Base-by-base conservation (phyloP, 2,888 invertebrate species). In the Sphecodes monilicornis region DNA sequence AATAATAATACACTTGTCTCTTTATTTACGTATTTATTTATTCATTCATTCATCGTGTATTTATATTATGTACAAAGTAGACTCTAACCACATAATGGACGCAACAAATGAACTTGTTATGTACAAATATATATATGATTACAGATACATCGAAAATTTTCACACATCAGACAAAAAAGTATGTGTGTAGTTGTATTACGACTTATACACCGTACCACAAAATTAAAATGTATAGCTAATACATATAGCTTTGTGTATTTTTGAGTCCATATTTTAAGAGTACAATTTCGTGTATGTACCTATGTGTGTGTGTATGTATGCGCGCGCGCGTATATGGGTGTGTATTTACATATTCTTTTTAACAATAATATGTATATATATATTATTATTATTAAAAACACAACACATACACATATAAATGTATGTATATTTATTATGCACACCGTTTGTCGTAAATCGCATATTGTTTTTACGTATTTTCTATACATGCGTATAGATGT, bases 31-130 rank as follows among this genome's bases (percentile, higher is more conserved):
- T 70, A 92, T 92, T 91, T 92, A 91, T 93, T 92, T 90, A 90
- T 92, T 90, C 91, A 83, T 84, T 81, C 57, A 83, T 87, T 85
- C 68, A 77, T 84, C 29, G 50, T 84, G 68, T 93, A 93, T 93
- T 91, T 93, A 93, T 93, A 93, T 91, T 93, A 93, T 93, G 91
- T 93, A 93, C 93, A 93, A 93, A 93, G 91, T 93, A 92, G 88
- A 91, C 89, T 89, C 89, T 91, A 91, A 90, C 88, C 88, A 87
- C 90, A 91, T 87, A 88, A 86, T 90, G 92, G 93, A 92, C 91
- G 92, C 91, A 91, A 92, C 92, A 90, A 92, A 92, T 91, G 90
- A 92, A 92, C 89, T 79, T 78, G 90, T 91, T 93, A 93, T 93
- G 91, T 93, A 93, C 93, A 93, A 91, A 91, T 91, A 93, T 91